Evolutionary conservation across 1,140 invertebrate species (phyloP), one percentile per base, ranked within the genome.

Genomic region (Brachionus paranguensis): DNA sequence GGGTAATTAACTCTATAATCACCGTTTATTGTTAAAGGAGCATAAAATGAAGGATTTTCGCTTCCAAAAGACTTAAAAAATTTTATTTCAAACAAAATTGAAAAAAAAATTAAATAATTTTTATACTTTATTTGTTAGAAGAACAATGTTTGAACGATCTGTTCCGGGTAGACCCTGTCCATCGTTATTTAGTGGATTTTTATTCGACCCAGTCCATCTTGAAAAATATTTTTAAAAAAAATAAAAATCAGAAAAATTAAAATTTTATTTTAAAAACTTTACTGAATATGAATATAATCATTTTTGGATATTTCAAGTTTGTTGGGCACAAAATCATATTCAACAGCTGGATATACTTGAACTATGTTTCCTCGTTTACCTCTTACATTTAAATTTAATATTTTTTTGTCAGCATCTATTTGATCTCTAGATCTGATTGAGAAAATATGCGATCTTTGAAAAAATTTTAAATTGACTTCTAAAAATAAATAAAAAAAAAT

Each of bases 221-320:
- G 87, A n/a, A 88, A 88, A 85, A 76, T n/a, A 27, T 53, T 27
- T 53, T 27, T 53, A 14, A 50, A 12, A 55, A 88, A 87, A 84
- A 89, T 88, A 14, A 86, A 87, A 85, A 89, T 89, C 6, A 88
- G 88, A 53, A 87, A 87, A 86, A 37, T 37, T 2, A 37, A 37
- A 37, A 37, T 7, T 37, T 6, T 0, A 37, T 87, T 88, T 65
- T 45, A 2, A 24, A 74, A 17, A 1, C 2, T 20, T 87, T 88
- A 85, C 86, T 90, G 88, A 76, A 89, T 86, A 83, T 89, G 88
- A 50, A 89, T 86, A 5, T 87, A 68, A 72, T 90, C 88, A 20
- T 79, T 84, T 37, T 83, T 78, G 55, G 84, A 86, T 3, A 89
- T 41, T 79, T 79, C 50, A 17, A 79, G 27, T 76, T n/a, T 72